These are phyloP conservation scores for Aphodius granarius DNA, from an alignment of 2,888 invertebrate genomes.

Conservation along the genomic window DNA sequence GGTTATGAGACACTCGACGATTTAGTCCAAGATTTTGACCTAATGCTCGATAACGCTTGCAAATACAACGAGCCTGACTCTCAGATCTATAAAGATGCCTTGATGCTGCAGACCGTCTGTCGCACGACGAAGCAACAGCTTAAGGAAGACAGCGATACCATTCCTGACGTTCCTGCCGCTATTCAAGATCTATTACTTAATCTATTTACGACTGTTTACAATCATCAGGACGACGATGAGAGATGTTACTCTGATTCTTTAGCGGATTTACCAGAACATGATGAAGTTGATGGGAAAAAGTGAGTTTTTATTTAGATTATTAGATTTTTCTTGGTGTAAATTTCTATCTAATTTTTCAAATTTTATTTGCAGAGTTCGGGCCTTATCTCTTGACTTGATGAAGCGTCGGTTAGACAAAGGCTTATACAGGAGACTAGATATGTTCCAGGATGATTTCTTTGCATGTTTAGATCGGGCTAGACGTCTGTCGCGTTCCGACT, in stretches of 20 bases:
- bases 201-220: constrained; percentile 91
- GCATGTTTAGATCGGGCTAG: constrained; percentile 89
- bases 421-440: constrained; percentile 88
- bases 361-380: constrained; percentile 65
- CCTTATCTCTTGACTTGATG: constrained; percentile 88
- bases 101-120: constrained; percentile 88
- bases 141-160: constrained; percentile 77
- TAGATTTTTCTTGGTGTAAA: constrained; percentile 4
- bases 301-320: constrained; percentile 44
- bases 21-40: constrained; percentile 82
- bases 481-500: constrained; percentile 85
- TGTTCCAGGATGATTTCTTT: constrained; percentile 97
- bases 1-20: constrained; percentile 83
- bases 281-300: constrained; percentile 71
- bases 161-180: constrained; percentile 87
- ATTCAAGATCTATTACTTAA: constrained; percentile 90
- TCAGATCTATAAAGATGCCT: constrained; percentile 94
- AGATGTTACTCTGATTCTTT: constrained; percentile 95
- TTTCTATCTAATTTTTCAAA: constrained; percentile 21
- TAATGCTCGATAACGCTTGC: constrained; percentile 97
- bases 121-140: constrained; percentile 89
- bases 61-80: constrained; percentile 98
- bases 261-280: constrained; percentile 89
- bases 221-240: constrained; percentile 96
- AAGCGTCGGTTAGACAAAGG: constrained; percentile 91